These are phyloP conservation scores for Caenorhabditis briggsae DNA, from an alignment of 1,140 invertebrate genomes.

Conservation along the genomic window DNA sequence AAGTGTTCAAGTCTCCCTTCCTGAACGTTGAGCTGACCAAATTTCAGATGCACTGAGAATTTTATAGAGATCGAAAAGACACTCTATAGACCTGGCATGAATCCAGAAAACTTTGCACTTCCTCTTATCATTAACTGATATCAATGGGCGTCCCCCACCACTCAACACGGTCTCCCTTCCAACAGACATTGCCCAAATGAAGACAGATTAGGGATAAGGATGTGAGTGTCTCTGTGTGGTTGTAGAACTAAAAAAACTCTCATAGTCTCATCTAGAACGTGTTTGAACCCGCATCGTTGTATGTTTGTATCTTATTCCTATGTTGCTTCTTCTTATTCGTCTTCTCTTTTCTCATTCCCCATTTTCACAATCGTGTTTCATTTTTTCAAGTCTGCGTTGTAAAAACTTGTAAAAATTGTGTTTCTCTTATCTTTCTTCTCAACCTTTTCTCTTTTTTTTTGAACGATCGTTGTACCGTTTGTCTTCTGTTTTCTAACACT, in stretches of 20 bases:
- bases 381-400: slow-evolving; percentile 41
- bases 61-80: no score
- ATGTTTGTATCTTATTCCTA: neutral
- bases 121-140: neutral
- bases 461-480: slow-evolving; percentile 17
- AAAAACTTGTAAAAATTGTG: slow-evolving; percentile 46
- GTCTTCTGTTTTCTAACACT: neutral
- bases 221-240: slow-evolving; percentile 22
- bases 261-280: slow-evolving; percentile 35
- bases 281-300: slow-evolving; percentile 8
- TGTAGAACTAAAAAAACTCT: slow-evolving; percentile 49
- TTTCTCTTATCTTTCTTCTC: neutral
- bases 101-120: neutral
- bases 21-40: neutral
- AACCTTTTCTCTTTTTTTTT: neutral
- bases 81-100: neutral
- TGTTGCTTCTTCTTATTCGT: no score
- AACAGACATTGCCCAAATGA: slow-evolving; percentile 20
- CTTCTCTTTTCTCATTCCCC: no score
- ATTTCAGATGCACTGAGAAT: neutral
- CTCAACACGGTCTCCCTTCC: no score
- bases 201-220: slow-evolving; percentile 38
- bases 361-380: slow-evolving; percentile 6
- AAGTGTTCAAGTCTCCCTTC: no score
- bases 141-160: neutral